These are phyloP conservation scores for Dermolepida albohirtum DNA, from an alignment of 2,888 invertebrate species.

Conservation along the genomic window DNA sequence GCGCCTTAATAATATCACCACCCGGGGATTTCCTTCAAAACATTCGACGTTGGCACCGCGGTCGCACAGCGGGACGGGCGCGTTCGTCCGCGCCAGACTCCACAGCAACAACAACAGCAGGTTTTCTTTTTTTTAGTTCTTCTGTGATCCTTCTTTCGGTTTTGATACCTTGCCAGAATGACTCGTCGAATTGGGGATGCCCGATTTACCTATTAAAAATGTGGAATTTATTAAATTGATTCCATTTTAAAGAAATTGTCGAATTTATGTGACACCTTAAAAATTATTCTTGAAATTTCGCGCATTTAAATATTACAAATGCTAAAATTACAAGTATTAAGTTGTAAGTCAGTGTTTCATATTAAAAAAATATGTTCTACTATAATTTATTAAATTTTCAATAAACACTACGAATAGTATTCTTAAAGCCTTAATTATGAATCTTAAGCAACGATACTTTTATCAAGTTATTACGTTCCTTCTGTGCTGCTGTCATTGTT, in stretches of 20 bases:
- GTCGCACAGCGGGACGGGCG: slow-evolving; percentile 25
- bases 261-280: not conserved
- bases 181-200: slow-evolving; percentile 18
- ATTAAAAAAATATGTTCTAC: too few relatives aligned
- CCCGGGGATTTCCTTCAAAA: slow-evolving; percentile 47
- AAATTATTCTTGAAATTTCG: not conserved
- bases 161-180: slow-evolving; percentile 22
- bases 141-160: not conserved
- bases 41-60: slow-evolving; percentile 39
- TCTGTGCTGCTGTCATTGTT: too few relatives aligned
- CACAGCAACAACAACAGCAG: slow-evolving; percentile 23
- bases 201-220: not conserved
- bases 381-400: too few relatives aligned
- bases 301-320: too few relatives aligned
- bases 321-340: too few relatives aligned
- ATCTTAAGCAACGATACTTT: too few relatives aligned
- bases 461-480: too few relatives aligned
- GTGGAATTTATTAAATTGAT: not conserved
- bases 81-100: slow-evolving; percentile 14
- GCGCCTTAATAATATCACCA: slow-evolving; percentile 48
- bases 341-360: too few relatives aligned
- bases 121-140: slow-evolving; percentile 12
- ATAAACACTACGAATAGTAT: too few relatives aligned
- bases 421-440: too few relatives aligned
- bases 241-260: not conserved